Evolutionary conservation across 2,797 vertebrate genomes (phyloP).

Genomic region (Helarctos malayanus): DNA sequence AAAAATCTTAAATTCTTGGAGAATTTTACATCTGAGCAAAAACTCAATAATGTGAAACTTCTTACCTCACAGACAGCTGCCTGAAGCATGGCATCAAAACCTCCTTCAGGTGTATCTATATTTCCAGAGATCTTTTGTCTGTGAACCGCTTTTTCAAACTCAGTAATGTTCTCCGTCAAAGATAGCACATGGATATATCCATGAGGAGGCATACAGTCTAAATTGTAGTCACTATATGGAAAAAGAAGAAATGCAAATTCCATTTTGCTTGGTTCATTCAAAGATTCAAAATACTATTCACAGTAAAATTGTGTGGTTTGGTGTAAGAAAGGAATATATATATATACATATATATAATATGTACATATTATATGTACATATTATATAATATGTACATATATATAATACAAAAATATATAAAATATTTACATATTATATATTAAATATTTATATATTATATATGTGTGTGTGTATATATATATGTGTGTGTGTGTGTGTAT

Average conservation of each 20-base stretch:
- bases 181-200: constrained; percentile 97
- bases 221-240: constrained; percentile 93
- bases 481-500: background rate
- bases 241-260: constrained; percentile 30
- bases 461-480: background rate
- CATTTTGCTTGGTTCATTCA: constrained; percentile 39
- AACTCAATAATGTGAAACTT: background rate
- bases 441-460: background rate
- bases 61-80: constrained; percentile 97
- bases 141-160: constrained; percentile 95
- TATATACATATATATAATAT: background rate
- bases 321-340: background rate
- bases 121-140: constrained; percentile 98
- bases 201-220: constrained; percentile 96
- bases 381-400: no score
- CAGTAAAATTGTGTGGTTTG: background rate
- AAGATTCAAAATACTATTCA: constrained; percentile 5
- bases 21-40: background rate
- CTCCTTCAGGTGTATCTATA: constrained; percentile 98
- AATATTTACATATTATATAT: background rate
- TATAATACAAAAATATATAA: background rate
- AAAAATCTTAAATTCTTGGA: background rate
- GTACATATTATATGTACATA: no score
- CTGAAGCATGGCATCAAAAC: constrained; percentile 98
- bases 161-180: constrained; percentile 96